phyloP scores from a whole-genome alignment of 2,888 invertebrate genomes.

The Calliopum simillimum region DNA sequence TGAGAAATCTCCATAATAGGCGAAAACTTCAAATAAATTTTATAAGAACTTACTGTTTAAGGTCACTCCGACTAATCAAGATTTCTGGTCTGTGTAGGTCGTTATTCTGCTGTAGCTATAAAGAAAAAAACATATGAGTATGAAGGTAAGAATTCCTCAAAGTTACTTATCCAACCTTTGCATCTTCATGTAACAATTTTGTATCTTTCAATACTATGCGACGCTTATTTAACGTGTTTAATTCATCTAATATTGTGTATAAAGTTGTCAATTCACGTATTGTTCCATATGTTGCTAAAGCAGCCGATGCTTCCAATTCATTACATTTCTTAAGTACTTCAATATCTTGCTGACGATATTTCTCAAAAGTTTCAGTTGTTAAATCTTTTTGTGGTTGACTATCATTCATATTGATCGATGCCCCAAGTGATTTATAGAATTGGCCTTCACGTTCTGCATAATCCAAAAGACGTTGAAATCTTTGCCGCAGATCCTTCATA shows the following conservation, averaged over 20 bases:
- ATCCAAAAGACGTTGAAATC: constrained; percentile 55
- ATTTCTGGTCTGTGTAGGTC: no score
- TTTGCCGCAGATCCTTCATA: constrained; percentile 47
- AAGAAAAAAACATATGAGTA: no score
- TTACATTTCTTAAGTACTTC: constrained; percentile 68
- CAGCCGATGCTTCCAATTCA: constrained; percentile 70
- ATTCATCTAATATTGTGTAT: constrained; percentile 79
- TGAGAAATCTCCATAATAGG: constrained; percentile 1
- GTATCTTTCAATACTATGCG: constrained; percentile 71
- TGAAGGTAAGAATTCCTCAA: no score
- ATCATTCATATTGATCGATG: not conserved
- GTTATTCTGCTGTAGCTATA: no score
- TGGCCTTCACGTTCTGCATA: constrained; percentile 55
- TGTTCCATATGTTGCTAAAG: constrained; percentile 73
- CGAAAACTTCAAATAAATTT: constrained; percentile 47
- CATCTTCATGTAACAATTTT: constrained; percentile 66
- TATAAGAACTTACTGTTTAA: constrained; percentile 60
- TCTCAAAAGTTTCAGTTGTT: constrained; percentile 43
- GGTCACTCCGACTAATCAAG: constrained; percentile 69
- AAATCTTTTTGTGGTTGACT: constrained; percentile 6
- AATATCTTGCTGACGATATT: constrained; percentile 61
- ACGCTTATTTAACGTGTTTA: constrained; percentile 9
- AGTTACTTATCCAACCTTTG: not conserved
- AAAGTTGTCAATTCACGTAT: constrained; percentile 85
- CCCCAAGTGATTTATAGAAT: constrained; percentile 51